Evolutionary conservation across 92 coral and sea anemone genomes (phyloP).

Genomic region (Palythoa heliodiscus): DNA sequence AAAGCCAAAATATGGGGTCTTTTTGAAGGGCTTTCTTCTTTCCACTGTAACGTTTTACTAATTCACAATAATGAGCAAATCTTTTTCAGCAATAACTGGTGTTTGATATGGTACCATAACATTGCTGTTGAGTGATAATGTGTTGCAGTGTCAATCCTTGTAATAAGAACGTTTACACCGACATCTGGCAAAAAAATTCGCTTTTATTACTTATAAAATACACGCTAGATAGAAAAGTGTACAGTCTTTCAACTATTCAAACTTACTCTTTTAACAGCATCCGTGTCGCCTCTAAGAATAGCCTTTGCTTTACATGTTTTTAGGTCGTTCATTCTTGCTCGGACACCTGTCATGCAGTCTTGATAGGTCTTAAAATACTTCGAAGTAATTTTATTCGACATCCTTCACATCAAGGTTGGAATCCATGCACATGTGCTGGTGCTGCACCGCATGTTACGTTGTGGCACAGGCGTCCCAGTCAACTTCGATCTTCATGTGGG

Average conservation of each 20-base stretch:
- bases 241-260: background rate
- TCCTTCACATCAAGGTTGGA: background rate
- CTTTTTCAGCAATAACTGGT: too few relatives aligned
- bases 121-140: too few relatives aligned
- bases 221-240: background rate
- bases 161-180: too few relatives aligned
- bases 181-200: background rate
- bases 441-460: background rate
- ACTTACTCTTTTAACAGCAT: slow-evolving; percentile 28
- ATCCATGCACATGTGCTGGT: background rate
- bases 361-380: slow-evolving; percentile 15
- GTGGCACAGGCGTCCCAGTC: background rate
- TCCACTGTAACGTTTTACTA: too few relatives aligned
- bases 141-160: too few relatives aligned
- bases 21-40: too few relatives aligned
- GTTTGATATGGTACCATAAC: too few relatives aligned
- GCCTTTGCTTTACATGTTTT: slow-evolving; percentile 18
- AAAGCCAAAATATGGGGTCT: too few relatives aligned
- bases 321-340: slow-evolving; percentile 29
- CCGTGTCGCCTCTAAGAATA: slow-evolving; percentile 16
- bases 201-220: background rate
- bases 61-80: too few relatives aligned
- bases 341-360: slow-evolving; percentile 6
- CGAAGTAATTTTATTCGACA: background rate
- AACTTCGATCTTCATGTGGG: background rate